Evolutionary conservation across 92 coral and sea anemone genomes (phyloP).

Genomic region (Parazoanthus atlanticus): DNA sequence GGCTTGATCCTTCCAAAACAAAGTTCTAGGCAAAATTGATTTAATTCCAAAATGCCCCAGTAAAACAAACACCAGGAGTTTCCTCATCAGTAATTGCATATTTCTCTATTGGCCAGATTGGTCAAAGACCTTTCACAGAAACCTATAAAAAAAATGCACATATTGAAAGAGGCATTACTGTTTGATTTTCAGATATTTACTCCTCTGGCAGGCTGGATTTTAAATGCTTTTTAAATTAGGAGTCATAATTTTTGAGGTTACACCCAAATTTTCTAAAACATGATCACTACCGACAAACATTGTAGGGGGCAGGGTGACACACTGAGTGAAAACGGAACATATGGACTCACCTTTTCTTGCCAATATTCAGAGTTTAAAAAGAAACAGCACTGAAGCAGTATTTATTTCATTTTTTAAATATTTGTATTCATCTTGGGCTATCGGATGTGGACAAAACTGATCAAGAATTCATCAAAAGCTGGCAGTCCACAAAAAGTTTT

Average conservation of each 20-base stretch:
- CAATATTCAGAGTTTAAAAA: neutral
- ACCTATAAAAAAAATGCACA: slow-evolving; percentile 14
- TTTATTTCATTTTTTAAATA: neutral
- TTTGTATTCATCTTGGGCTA: neutral
- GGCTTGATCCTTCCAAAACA: slow-evolving; percentile 2
- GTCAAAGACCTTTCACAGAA: neutral
- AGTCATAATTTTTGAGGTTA: slow-evolving; percentile 8
- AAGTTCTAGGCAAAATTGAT: neutral
- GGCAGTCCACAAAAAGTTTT: neutral
- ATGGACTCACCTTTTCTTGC: neutral
- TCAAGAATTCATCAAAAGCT: neutral
- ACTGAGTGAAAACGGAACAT: slow-evolving; percentile 11
- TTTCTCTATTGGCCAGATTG: neutral
- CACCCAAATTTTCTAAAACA: slow-evolving; percentile 17
- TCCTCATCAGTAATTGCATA: neutral
- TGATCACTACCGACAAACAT: neutral
- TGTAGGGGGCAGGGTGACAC: slow-evolving; percentile 11
- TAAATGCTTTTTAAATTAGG: neutral
- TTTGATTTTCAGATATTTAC: neutral
- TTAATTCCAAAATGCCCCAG: slow-evolving; percentile 1
- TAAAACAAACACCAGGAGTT: slow-evolving; percentile 12
- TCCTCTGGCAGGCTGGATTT: neutral
- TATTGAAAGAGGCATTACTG: neutral
- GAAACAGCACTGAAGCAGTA: neutral
- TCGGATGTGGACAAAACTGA: neutral